Conservation (phyloP, 2,888 invertebrate genomes). For the Netelia virgata region DNA sequence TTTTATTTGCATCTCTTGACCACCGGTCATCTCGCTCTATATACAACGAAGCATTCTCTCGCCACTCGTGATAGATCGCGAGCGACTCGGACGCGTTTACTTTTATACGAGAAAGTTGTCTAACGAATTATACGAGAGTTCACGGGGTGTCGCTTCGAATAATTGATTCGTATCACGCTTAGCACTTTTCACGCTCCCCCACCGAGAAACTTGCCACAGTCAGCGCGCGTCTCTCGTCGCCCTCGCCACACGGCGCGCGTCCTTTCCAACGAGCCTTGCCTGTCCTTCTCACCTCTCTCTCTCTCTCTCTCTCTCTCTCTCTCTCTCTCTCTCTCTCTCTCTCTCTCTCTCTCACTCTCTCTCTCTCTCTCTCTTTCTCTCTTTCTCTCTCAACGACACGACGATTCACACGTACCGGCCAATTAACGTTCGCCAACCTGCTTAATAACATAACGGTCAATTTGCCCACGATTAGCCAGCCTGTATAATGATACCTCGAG, state of each 20-base stretch:
- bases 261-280: slow-evolving; percentile 30
- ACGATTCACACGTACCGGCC: slow-evolving; percentile 78
- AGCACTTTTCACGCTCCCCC: slow-evolving; percentile 65
- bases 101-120: slow-evolving; percentile 44
- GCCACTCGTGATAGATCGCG: background rate
- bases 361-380: slow-evolving; percentile 25
- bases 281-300: background rate
- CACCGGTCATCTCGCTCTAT: background rate
- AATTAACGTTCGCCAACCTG: slow-evolving; percentile 79
- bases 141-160: slow-evolving; percentile 66
- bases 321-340: slow-evolving; percentile 36
- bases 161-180: slow-evolving; percentile 69
- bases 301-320: slow-evolving; percentile 6
- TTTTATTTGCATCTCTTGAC: background rate
- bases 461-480: slow-evolving; percentile 81
- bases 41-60: background rate
- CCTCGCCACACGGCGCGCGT: slow-evolving; percentile 1
- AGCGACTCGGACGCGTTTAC: background rate
- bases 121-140: slow-evolving; percentile 48
- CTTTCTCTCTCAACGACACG: slow-evolving; percentile 59
- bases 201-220: slow-evolving; percentile 48
- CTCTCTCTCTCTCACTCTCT: too few species aligned
- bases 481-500: slow-evolving; percentile 80
- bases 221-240: slow-evolving; percentile 21
- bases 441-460: slow-evolving; percentile 84